phyloP scores from a whole-genome alignment of 1,140 invertebrate species.

The Lethocerus indicus region DNA sequence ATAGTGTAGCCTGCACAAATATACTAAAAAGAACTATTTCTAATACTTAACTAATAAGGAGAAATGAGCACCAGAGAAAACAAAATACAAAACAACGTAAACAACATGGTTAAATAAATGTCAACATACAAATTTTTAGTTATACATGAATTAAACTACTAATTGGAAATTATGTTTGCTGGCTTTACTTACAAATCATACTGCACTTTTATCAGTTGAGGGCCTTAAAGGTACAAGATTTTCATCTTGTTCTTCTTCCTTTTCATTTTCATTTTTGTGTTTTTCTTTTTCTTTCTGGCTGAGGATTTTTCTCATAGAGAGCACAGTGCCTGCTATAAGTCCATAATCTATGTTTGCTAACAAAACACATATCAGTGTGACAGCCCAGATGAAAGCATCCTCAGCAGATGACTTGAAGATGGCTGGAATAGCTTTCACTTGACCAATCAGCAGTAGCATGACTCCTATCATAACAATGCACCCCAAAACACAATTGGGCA shows the following conservation, averaged over 20 bases:
- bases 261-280: not conserved
- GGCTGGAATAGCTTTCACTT: not conserved
- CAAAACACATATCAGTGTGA: not conserved
- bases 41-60: too few species aligned
- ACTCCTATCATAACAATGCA: conserved; percentile 8
- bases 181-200: too few species aligned
- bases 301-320: conserved; percentile 1
- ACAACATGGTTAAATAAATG: too few species aligned
- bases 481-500: conserved; percentile 7
- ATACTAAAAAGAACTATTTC: too few species aligned
- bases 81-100: too few species aligned
- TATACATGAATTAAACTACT: too few species aligned
- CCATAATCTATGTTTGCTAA: conserved; percentile 6
- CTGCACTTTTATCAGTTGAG: too few species aligned
- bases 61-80: too few species aligned
- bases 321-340: conserved; percentile 3
- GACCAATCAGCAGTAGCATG: conserved; percentile 1
- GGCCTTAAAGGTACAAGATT: too few species aligned
- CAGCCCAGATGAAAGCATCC: conserved; percentile 4
- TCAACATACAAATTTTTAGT: too few species aligned
- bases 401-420: not conserved
- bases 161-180: too few species aligned
- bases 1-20: too few species aligned
- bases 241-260: not conserved
- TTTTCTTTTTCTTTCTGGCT: not conserved